phyloP scores from a whole-genome alignment of 2,113 vertebrate genomes.

The Anhinga rufa region DNA sequence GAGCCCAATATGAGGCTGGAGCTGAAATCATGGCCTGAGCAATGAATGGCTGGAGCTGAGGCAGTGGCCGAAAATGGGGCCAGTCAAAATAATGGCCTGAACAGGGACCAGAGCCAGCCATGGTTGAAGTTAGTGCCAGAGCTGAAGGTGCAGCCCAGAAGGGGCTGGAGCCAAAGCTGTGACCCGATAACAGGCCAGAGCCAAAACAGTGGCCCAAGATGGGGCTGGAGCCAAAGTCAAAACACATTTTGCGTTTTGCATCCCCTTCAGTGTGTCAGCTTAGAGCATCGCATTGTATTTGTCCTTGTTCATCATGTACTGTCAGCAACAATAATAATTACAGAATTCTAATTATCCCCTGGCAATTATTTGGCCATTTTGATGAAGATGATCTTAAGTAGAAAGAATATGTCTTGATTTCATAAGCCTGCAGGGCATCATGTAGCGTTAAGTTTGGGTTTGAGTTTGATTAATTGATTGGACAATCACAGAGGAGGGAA shows the following conservation, averaged over 20 bases:
- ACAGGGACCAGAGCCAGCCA: not conserved
- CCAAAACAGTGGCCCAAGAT: not conserved
- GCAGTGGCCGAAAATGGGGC: not conserved
- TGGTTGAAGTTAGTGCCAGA: not conserved
- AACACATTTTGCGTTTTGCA: not conserved
- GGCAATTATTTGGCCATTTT: slow-evolving; percentile 41
- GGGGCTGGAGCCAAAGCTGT: not conserved
- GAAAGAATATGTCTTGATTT: slow-evolving; percentile 39
- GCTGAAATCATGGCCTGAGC: not conserved
- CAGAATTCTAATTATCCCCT: slow-evolving; percentile 11
- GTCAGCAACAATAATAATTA: slow-evolving; percentile 37
- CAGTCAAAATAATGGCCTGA: not conserved
- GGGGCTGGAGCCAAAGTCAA: not conserved
- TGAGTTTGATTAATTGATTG: not conserved
- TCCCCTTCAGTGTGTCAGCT: not conserved
- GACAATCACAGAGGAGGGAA: not conserved
- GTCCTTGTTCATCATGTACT: not conserved
- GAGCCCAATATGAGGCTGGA: not conserved
- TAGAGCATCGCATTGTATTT: not conserved
- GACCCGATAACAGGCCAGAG: not conserved
- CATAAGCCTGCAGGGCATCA: not conserved
- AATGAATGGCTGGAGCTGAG: not conserved
- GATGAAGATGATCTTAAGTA: not conserved
- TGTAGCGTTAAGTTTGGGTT: not conserved
- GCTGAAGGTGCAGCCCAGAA: not conserved